Evolutionary conservation across 2,113 vertebrate species (phyloP).

Genomic region (Rostratula benghalensis): DNA sequence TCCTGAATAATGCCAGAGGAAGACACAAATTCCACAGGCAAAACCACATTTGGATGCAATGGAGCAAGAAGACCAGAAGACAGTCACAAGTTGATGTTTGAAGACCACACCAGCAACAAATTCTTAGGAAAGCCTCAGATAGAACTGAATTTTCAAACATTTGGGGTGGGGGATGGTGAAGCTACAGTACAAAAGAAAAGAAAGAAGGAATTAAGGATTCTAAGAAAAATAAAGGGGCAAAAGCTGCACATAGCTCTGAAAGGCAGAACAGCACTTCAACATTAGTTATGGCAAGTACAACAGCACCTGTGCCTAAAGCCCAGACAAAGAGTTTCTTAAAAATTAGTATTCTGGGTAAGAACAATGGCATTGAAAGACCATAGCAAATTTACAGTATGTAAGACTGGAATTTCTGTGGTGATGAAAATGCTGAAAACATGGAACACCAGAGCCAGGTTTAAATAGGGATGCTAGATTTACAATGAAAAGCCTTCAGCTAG

Average conservation of each 20-base stretch:
- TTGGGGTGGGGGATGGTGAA: not conserved
- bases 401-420: not conserved
- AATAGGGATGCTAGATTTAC: not conserved
- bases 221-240: not conserved
- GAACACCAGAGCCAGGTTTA: not conserved
- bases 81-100: not conserved
- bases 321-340: not conserved
- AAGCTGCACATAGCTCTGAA: not conserved
- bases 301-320: not conserved
- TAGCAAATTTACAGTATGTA: not conserved
- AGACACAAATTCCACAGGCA: not conserved
- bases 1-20: not conserved
- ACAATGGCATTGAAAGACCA: not conserved
- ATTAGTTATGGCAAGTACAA: not conserved
- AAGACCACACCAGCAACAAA: not conserved
- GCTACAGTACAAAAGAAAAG: not conserved
- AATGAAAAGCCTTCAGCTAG: not conserved
- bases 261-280: not conserved
- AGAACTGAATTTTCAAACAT: not conserved
- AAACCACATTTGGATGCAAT: not conserved
- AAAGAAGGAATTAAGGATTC: not conserved
- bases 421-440: rapidly evolving
- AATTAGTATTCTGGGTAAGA: not conserved
- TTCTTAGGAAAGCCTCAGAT: not conserved
- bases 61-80: not conserved